Base-by-base conservation (phyloP, 2,113 vertebrate genomes). In the Phylloscopus trochiloides region DNA sequence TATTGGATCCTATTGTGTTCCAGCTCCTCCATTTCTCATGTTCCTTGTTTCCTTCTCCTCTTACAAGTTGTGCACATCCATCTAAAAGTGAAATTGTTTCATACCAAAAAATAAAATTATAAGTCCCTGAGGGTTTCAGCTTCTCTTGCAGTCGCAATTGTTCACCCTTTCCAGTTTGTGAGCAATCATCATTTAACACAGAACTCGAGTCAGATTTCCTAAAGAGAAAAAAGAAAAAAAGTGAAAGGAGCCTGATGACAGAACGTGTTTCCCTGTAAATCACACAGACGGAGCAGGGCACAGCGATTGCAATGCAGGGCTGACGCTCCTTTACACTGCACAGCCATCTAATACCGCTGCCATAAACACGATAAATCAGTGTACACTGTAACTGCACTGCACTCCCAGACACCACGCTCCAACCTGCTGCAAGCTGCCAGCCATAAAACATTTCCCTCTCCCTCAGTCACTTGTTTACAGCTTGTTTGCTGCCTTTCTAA, bases 301-400 rank as follows among this genome's bases (percentile, higher is more conserved):
- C 77, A 14, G 52, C 0, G 34, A 78, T 50, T 84, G 93, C 19
- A 77, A 91, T 90, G 78, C 92, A 48, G 94, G 75, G 75, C 81
- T 95, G 92, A 57, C 91, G 76, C 94, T 94, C 70, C 81, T 73
- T 72, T 66, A 14, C 81, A 57, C 81, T 25, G 75, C 13, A 79
- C 85, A 92, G 48, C 12, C 96, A 81, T 84, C 59, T 72, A 81
- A 90, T 84, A 59, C 36, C 45, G 90, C 57, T 75, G 95, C 94
- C 94, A 96, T 92, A 92, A 97, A 96, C 95, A 94, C 88, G 12
- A 90, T 96, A 94, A 96, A 97, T 97, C 96, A 97, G 13, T 11
- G 81, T 18, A 14, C 59, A 28, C 50, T 83, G 70, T 3, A 70
- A 66, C 88, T 78, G 65, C 61, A 3, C 36, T 24, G 77, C 63